Evolutionary conservation across 1,140 invertebrate genomes (phyloP), one percentile per base, ranked within the genome.

Genomic region (Nylanderia fulva): DNA sequence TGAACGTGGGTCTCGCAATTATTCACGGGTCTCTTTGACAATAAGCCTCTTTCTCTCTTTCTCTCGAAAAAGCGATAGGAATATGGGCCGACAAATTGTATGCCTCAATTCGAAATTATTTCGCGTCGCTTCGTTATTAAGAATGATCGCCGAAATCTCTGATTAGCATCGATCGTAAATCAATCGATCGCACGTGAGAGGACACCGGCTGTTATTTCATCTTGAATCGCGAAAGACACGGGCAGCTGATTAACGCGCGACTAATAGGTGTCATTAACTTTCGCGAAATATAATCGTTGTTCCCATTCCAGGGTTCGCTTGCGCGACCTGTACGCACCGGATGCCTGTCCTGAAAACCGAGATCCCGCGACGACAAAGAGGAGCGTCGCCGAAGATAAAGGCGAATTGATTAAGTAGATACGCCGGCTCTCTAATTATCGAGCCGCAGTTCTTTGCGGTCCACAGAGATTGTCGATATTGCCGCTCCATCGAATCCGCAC

Each of bases 201-300:
- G 63, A 24, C 36, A 54, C 11, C 61, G 63, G 54, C 15, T 42
- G 60, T 58, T 56, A n/a, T 36, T 74, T 85, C 60, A 36, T 85
- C 54, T 39, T 42, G 86, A 79, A 54, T 68, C 63, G 66, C 24
- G n/a, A 60, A 42, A 71, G 42, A 58, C 68, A 39, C 54, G 72
- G n/a, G n/a, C n/a, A n/a, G 29, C 76, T 85, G 87, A 89, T 89
- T 91, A 91, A 91, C 88, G 76, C 87, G 64, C 84, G 85, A 87
- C 91, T 91, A 91, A 91, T 91, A 84, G 80, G 74, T 79, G 87
- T 88, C 85, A 87, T 91, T 89, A 90, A 90, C 85, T 90, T 89
- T 91, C 82, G 54, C 71, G 64, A n/a, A 84, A 86, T 85, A 68
- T 85, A 86, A 91, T 91, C 89, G 87, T 33, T 84, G 82, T 58